Conservation (phyloP, 2,113 vertebrate genomes). For the Oreotrochilus melanogaster region DNA sequence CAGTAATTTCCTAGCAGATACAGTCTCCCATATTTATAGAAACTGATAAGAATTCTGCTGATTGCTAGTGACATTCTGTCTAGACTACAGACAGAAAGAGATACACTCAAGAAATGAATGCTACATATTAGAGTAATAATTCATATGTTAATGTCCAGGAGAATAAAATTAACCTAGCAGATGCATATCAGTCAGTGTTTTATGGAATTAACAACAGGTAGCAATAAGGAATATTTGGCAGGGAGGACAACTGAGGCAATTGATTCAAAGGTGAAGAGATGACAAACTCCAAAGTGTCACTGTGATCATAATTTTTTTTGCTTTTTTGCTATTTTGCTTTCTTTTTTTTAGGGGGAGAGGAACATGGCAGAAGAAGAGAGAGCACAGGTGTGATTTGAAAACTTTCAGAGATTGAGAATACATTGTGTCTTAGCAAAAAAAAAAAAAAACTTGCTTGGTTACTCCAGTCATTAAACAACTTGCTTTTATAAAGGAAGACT, state of each 20-base stretch:
- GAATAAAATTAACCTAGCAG: constrained; percentile 60
- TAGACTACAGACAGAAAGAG: constrained; percentile 45
- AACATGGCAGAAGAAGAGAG: not conserved
- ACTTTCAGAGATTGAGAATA: not conserved
- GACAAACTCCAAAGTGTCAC: not conserved
- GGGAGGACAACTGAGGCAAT: not conserved
- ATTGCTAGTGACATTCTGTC: constrained; percentile 74
- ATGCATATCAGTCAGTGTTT: not conserved
- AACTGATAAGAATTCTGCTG: constrained; percentile 72
- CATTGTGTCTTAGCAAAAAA: fast-evolving
- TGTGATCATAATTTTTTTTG: not conserved
- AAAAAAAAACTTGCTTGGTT: not conserved
- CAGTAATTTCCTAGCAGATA: constrained; percentile 63
- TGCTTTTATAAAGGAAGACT: not conserved
- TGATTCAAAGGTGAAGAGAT: not conserved
- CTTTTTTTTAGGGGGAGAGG: not conserved
- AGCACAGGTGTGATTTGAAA: not conserved
- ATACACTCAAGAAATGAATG: constrained; percentile 37
- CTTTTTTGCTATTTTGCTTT: not conserved
- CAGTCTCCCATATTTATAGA: constrained; percentile 65
- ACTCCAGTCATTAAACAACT: not conserved
- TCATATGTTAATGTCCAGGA: constrained; percentile 56
- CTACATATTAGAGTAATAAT: constrained; percentile 41
- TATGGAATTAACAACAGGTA: not conserved
- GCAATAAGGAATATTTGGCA: constrained; percentile 9